A percentile compares a stretch with the other conserved stretches of the same genome.
phyloP scores from a whole-genome alignment of 2,888 invertebrate species.

The Gortyna flavago region DNA sequence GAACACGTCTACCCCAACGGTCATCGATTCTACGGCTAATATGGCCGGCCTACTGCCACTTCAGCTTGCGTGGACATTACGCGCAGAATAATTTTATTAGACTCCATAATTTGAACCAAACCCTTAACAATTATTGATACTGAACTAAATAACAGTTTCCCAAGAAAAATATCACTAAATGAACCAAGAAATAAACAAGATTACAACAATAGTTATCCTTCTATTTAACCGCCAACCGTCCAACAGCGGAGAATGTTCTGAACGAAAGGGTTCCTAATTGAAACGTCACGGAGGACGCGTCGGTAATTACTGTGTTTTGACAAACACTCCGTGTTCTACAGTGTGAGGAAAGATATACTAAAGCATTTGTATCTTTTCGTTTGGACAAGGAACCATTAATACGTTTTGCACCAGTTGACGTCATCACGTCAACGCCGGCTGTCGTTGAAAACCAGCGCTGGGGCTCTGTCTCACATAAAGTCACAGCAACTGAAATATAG shows the following conservation, averaged over 20 bases:
- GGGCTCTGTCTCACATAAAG: neutral
- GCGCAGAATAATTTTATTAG: neutral
- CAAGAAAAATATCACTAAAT: neutral
- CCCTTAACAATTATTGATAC: neutral
- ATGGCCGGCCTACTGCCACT: too few relatives aligned
- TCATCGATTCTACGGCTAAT: too few relatives aligned
- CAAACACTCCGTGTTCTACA: constrained; percentile 21
- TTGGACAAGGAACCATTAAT: neutral
- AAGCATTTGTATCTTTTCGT: neutral
- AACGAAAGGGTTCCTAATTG: constrained; percentile 53
- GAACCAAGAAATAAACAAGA: neutral
- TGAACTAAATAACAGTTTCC: neutral
- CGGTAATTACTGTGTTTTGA: constrained; percentile 50
- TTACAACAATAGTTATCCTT: neutral
- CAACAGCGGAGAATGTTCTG: neutral
- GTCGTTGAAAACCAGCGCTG: neutral
- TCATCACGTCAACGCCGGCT: neutral
- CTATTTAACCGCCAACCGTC: neutral
- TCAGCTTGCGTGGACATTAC: too few relatives aligned
- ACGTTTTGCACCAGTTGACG: neutral
- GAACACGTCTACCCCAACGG: too few relatives aligned
- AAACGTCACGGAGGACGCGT: constrained; percentile 42
- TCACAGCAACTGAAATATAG: neutral
- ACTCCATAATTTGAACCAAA: too few relatives aligned
- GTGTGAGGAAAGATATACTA: constrained; percentile 3